Evolutionary conservation across 2,888 invertebrate species (phyloP).

Genomic region (Atherix ibis): DNA sequence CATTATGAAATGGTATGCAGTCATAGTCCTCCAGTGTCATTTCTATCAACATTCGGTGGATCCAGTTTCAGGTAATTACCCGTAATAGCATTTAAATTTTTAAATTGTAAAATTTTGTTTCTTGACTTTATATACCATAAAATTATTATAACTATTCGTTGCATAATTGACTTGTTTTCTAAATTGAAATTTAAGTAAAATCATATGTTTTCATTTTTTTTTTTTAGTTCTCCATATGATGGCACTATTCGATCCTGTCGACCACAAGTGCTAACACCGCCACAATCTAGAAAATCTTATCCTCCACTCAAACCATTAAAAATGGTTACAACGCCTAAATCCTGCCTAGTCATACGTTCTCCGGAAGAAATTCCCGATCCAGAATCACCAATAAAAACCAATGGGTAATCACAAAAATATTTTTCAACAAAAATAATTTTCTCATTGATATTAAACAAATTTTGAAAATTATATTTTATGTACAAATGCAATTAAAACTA

Average conservation of each 20-base stretch:
- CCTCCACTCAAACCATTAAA: constrained; percentile 18
- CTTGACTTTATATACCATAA: constrained; percentile 29
- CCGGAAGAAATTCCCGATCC: constrained; percentile 14
- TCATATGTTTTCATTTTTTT: constrained; percentile 7
- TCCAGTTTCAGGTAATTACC: too few species aligned
- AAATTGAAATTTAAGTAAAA: constrained; percentile 1
- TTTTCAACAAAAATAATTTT: background rate
- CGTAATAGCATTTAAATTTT: too few species aligned
- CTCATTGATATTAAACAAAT: too few species aligned
- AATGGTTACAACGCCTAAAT: constrained; percentile 33
- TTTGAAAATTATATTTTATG: too few species aligned
- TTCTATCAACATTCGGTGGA: too few species aligned
- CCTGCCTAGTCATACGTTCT: constrained; percentile 35
- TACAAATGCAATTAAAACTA: too few species aligned
- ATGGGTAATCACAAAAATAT: constrained; percentile 17
- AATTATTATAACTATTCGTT: background rate
- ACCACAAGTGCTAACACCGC: constrained; percentile 27
- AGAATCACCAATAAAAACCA: constrained; percentile 21
- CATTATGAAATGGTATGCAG: constrained; percentile 41
- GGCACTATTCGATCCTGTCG: constrained; percentile 26
- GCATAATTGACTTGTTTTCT: background rate
- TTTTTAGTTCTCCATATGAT: constrained; percentile 27
- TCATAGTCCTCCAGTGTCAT: constrained; percentile 51
- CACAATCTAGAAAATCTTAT: constrained; percentile 8
- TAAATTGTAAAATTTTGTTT: too few species aligned